Conservation (phyloP, 2,797 vertebrate species). For the Margarornis squamiger region DNA sequence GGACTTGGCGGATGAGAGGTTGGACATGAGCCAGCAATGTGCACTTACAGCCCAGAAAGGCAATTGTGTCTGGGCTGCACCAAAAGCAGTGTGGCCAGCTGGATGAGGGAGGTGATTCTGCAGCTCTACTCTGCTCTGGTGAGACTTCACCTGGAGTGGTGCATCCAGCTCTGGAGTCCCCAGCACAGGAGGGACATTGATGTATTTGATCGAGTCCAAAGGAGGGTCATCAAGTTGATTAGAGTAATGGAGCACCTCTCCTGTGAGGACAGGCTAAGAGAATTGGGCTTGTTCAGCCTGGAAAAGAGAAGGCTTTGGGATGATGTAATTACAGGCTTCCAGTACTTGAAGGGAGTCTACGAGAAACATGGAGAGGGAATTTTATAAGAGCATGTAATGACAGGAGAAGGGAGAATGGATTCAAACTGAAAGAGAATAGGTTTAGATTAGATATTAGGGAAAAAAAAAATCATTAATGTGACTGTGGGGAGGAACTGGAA, state of each 20-base stretch:
- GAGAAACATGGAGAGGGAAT: neutral
- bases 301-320: neutral
- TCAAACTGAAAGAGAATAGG: neutral
- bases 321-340: neutral
- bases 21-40: neutral
- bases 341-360: neutral
- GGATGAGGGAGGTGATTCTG: neutral
- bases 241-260: neutral
- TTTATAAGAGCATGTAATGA: neutral
- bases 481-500: neutral
- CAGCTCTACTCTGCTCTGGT: neutral
- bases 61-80: neutral
- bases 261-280: neutral
- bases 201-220: accelerated
- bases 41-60: neutral
- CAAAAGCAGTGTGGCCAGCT: neutral
- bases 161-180: neutral
- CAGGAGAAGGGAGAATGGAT: neutral
- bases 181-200: neutral
- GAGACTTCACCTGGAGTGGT: neutral
- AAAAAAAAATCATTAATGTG: neutral
- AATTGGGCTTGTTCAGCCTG: neutral
- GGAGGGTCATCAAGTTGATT: accelerated
- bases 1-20: neutral
- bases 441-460: neutral